Conservation (phyloP, 2,113 vertebrate genomes). For the Heterotis niloticus region DNA sequence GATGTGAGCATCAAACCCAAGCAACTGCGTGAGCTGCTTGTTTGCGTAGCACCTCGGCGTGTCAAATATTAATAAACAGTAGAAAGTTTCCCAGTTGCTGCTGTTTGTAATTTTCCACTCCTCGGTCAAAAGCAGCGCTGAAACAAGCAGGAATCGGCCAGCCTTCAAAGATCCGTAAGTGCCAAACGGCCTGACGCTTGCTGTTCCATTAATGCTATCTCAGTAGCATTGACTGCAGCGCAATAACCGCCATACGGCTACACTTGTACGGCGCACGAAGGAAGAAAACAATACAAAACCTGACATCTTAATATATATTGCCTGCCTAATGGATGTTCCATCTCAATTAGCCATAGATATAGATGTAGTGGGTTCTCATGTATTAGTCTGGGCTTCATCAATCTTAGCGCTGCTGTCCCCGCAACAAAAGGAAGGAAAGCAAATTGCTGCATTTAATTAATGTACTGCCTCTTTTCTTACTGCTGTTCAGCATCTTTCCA, state of each 20-base stretch:
- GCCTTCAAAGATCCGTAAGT: not conserved
- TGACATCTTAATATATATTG: conserved; percentile 66
- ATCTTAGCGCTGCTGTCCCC: conserved; percentile 60
- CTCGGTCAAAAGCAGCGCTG: not conserved
- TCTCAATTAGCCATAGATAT: conserved; percentile 68
- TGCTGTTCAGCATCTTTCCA: conserved; percentile 69
- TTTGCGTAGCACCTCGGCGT: not conserved
- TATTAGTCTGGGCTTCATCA: conserved; percentile 62
- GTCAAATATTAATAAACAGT: not conserved
- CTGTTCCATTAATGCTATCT: not conserved
- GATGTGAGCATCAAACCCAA: not conserved
- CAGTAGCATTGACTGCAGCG: not conserved
- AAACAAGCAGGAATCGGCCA: not conserved
- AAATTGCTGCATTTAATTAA: conserved; percentile 77
- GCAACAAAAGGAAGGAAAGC: conserved; percentile 63
- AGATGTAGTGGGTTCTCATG: conserved; percentile 63
- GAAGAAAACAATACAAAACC: conserved; percentile 57
- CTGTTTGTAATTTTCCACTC: not conserved
- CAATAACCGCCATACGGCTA: not conserved
- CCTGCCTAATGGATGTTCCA: conserved; percentile 63
- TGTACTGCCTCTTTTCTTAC: conserved; percentile 60
- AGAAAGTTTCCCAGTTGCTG: not conserved
- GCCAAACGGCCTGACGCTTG: not conserved
- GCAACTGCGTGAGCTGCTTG: not conserved
- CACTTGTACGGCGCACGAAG: conserved; percentile 17